Conservation (phyloP, 1,140 invertebrate genomes). For the Cotesia vestalis region DNA sequence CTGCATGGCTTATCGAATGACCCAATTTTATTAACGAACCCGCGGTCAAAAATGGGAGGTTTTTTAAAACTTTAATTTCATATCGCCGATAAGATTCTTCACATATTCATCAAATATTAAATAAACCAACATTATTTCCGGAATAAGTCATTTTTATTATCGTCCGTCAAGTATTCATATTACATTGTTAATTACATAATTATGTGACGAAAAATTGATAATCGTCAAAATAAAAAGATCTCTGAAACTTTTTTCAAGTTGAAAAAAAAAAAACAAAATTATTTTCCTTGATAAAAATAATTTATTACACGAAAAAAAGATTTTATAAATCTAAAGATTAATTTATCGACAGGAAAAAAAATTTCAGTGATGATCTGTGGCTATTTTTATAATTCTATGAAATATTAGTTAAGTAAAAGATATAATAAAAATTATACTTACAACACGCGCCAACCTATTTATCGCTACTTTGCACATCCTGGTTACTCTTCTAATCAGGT, state of each 20-base stretch:
- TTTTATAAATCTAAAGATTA: neutral
- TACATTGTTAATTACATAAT: no score
- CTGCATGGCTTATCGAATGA: neutral
- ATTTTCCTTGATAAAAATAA: no score
- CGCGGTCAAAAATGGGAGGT: constrained; percentile 1
- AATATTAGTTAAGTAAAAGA: neutral
- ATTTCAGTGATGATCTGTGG: neutral
- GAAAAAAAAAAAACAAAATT: no score
- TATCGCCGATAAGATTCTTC: neutral
- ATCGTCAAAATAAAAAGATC: no score
- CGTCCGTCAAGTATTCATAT: no score
- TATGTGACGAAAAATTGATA: no score
- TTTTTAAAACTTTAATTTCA: neutral
- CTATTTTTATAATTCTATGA: constrained; percentile 5
- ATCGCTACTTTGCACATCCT: constrained; percentile 35
- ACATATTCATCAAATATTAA: neutral
- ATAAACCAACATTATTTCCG: neutral
- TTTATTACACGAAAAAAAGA: no score
- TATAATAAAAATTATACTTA: neutral
- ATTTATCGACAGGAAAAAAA: neutral
- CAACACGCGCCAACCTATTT: constrained; percentile 1
- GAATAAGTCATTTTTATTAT: no score
- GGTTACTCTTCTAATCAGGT: constrained; percentile 50
- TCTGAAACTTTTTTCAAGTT: no score
- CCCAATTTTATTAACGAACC: constrained; percentile 5